Conservation (phyloP, 2,797 vertebrate genomes). For the Helostoma temminkii region DNA sequence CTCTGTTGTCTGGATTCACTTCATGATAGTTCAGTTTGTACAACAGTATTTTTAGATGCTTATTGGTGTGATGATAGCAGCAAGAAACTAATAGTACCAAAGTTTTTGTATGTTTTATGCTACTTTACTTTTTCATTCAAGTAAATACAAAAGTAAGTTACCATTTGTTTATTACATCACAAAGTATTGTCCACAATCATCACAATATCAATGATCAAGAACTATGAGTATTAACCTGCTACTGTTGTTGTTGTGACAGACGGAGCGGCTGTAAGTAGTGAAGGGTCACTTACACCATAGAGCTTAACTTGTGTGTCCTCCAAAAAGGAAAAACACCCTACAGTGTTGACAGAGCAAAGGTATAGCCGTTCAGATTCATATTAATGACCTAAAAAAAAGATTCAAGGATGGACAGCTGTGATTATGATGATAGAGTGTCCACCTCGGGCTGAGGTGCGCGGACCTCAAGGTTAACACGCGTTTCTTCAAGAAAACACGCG, state of each 20-base stretch:
- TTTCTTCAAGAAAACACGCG: constrained; percentile 23
- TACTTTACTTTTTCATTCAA: not conserved
- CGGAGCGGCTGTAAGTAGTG: too few relatives aligned
- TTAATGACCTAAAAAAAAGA: constrained; percentile 53
- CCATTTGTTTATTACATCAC: too few relatives aligned
- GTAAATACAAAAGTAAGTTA: too few relatives aligned
- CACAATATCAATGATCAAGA: too few relatives aligned
- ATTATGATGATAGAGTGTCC: constrained; percentile 69
- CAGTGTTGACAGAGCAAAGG: constrained; percentile 33
- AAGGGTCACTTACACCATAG: not conserved
- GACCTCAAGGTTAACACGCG: constrained; percentile 62
- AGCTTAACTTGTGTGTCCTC: constrained; percentile 9
- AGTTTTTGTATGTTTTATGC: not conserved
- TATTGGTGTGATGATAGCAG: too few relatives aligned
- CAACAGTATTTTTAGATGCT: too few relatives aligned
- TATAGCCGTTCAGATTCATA: constrained; percentile 44
- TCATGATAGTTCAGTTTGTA: too few relatives aligned
- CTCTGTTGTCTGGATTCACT: too few relatives aligned
- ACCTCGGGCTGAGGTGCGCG: constrained; percentile 22
- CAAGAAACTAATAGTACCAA: too few relatives aligned
- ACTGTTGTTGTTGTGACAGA: too few relatives aligned
- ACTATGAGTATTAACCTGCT: too few relatives aligned
- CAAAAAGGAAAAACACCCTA: not conserved
- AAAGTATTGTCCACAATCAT: too few relatives aligned
- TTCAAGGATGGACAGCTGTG: constrained; percentile 59